Conservation (phyloP, 2,113 vertebrate species). For the Sapayoa aenigma region DNA sequence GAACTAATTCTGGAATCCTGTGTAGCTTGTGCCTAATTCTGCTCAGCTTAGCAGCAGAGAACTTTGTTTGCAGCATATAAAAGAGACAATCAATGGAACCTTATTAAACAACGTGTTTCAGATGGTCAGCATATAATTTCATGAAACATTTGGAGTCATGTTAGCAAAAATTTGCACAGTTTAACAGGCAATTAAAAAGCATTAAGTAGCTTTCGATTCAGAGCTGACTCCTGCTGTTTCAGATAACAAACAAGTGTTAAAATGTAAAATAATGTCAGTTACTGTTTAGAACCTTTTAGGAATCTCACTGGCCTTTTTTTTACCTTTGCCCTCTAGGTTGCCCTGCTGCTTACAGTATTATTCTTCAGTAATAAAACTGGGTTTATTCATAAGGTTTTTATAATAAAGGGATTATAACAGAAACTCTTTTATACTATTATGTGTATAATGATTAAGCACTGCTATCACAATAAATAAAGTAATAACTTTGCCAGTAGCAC, state of each 20-base stretch:
- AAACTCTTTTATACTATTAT: background rate
- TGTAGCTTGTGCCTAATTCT: background rate
- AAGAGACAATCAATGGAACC: background rate
- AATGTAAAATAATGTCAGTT: background rate
- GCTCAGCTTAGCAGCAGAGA: background rate
- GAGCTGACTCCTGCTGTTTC: background rate
- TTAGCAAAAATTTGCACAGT: background rate
- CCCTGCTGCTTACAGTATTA: background rate
- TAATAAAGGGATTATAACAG: conserved; percentile 16
- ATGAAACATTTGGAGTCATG: background rate
- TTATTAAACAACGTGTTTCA: background rate
- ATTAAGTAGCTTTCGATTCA: background rate
- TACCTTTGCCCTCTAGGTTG: background rate
- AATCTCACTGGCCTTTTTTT: background rate
- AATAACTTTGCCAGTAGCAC: background rate
- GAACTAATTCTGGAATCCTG: conserved; percentile 61
- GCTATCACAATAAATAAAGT: background rate
- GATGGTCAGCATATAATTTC: background rate
- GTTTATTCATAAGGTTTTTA: background rate
- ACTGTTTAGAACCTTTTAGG: background rate
- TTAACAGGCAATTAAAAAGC: background rate
- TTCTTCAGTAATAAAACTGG: background rate
- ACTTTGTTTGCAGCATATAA: background rate
- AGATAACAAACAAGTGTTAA: background rate
- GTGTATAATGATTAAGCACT: background rate